phyloP scores from a whole-genome alignment of 1,140 invertebrate genomes.

The Sinella curviseta region DNA sequence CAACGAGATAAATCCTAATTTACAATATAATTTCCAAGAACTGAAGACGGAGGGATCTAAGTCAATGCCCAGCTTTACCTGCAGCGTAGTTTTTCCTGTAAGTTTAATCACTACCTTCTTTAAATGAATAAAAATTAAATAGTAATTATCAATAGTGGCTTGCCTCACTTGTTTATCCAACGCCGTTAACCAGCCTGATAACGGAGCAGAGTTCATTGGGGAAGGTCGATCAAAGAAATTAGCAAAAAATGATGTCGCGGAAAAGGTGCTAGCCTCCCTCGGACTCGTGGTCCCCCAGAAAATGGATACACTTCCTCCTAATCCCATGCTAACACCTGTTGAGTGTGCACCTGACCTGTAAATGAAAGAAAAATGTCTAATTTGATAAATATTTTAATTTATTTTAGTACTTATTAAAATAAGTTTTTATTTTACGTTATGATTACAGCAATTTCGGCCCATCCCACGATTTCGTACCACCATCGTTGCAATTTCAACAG shows the following conservation, averaged over 20 bases:
- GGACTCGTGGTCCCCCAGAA: conserved; percentile 28
- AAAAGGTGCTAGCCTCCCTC: conserved; percentile 31
- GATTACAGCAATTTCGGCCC: too few relatives aligned
- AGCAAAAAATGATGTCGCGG: conserved; percentile 40
- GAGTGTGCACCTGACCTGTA: too few relatives aligned
- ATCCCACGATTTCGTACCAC: too few relatives aligned
- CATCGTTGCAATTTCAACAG: not conserved
- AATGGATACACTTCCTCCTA: not conserved
- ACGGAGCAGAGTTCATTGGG: conserved; percentile 28
- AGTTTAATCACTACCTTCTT: not conserved
- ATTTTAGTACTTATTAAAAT: too few relatives aligned
- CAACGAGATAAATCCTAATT: conserved; percentile 39
- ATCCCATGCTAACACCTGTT: too few relatives aligned
- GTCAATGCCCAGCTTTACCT: conserved; percentile 38
- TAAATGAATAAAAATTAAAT: too few relatives aligned
- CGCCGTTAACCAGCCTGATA: not conserved
- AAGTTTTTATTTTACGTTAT: too few relatives aligned
- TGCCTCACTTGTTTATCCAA: not conserved
- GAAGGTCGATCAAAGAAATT: conserved; percentile 43
- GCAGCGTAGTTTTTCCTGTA: conserved; percentile 36
- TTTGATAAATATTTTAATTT: too few relatives aligned
- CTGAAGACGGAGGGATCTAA: not conserved
- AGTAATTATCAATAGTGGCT: too few relatives aligned
- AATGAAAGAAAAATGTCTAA: too few relatives aligned
- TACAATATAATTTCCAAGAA: conserved; percentile 32